phyloP scores from a whole-genome alignment of 2,797 vertebrate genomes.

The Tangara arthus region DNA sequence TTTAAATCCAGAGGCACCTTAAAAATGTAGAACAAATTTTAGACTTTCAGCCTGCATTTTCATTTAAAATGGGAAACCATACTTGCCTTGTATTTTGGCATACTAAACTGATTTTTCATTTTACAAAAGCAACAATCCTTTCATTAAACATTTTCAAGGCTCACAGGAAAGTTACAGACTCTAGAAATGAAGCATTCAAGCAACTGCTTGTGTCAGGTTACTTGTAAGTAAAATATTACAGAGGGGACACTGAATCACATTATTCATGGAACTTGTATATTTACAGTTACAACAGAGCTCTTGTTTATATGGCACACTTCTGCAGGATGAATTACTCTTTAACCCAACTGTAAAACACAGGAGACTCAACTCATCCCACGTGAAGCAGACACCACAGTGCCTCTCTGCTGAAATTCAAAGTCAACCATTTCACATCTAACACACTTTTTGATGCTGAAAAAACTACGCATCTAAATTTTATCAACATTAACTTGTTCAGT shows the following conservation, averaged over 20 bases:
- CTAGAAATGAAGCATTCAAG: neutral
- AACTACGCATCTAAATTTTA: neutral
- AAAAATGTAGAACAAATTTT: neutral
- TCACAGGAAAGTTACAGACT: neutral
- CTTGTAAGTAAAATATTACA: constrained; percentile 16
- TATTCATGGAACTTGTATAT: neutral
- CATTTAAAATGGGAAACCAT: neutral
- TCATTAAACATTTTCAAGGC: neutral
- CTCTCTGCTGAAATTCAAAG: neutral
- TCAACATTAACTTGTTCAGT: neutral
- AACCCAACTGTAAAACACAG: neutral
- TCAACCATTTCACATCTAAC: neutral
- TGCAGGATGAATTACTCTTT: neutral
- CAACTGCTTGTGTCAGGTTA: neutral
- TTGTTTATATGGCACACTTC: neutral
- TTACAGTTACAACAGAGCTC: constrained; percentile 15
- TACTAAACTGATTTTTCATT: neutral
- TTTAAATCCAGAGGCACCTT: neutral
- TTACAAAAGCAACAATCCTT: neutral
- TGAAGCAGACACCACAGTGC: fast-evolving
- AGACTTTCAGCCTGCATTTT: neutral
- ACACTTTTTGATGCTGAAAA: neutral
- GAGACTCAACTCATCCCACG: neutral
- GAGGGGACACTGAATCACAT: neutral
- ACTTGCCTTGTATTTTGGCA: neutral